Evolutionary conservation across 2,113 vertebrate species (phyloP).

Genomic region (Dendropsophus ebraccatus): DNA sequence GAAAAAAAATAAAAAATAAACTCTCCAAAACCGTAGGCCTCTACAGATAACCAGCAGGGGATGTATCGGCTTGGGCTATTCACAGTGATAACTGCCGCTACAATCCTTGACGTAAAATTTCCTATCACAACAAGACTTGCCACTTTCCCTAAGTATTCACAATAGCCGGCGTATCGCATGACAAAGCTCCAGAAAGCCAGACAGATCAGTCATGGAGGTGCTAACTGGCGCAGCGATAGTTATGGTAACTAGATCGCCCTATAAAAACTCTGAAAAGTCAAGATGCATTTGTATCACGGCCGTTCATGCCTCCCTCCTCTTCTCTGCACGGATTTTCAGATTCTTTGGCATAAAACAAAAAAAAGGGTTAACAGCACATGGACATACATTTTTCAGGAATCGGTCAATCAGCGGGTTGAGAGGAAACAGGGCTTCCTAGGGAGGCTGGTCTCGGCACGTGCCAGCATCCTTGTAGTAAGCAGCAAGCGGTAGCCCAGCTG

Average conservation of each 20-base stretch:
- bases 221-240: background rate
- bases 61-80: background rate
- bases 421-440: conserved; percentile 53
- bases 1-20: too few species aligned
- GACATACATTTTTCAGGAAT: conserved; percentile 29
- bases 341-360: background rate
- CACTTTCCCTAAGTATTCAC: background rate
- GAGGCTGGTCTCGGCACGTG: conserved; percentile 56
- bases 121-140: background rate
- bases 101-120: background rate
- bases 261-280: background rate
- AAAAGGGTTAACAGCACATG: conserved; percentile 13
- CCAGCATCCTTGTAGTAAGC: conserved; percentile 54
- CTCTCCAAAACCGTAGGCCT: too few species aligned
- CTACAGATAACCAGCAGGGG: too few species aligned
- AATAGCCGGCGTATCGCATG: background rate
- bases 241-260: background rate
- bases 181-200: background rate
- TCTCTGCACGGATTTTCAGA: background rate
- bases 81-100: background rate
- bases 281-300: background rate
- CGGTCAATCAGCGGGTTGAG: conserved; percentile 40
- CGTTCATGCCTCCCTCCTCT: background rate
- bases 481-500: conserved; percentile 55
- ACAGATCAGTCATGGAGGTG: background rate